These are phyloP conservation scores for Pedionomus torquatus DNA, from an alignment of 2,113 vertebrate genomes.

Conservation along the genomic window DNA sequence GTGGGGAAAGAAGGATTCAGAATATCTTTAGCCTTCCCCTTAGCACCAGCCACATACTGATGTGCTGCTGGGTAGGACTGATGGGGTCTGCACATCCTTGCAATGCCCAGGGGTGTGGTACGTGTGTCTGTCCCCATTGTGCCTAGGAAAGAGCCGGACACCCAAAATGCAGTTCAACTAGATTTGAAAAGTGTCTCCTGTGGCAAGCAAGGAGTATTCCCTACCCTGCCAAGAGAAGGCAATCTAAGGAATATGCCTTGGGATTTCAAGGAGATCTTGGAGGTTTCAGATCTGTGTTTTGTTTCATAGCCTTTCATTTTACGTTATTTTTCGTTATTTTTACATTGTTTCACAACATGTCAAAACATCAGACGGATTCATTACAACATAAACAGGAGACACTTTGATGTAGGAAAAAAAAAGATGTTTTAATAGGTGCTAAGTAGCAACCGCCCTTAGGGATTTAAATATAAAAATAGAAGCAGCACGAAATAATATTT, in stretches of 20 bases:
- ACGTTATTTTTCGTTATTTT: slow-evolving; percentile 23
- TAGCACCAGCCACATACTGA: neutral
- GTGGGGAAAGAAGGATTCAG: neutral
- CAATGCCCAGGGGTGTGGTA: rapidly evolving
- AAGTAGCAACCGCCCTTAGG: slow-evolving; percentile 50
- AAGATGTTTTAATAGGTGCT: slow-evolving; percentile 47
- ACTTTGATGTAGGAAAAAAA: slow-evolving; percentile 59
- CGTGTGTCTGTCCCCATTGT: rapidly evolving
- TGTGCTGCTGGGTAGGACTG: neutral
- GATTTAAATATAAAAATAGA: slow-evolving; percentile 59
- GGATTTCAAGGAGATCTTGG: neutral
- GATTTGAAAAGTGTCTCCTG: neutral
- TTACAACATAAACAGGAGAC: slow-evolving; percentile 44
- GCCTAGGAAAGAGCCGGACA: neutral
- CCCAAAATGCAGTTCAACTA: neutral
- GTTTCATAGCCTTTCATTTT: neutral
- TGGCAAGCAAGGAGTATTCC: neutral
- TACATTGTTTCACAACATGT: slow-evolving; percentile 45
- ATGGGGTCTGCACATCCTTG: neutral
- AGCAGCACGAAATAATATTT: slow-evolving; percentile 12
- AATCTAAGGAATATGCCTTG: neutral
- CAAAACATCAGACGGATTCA: slow-evolving; percentile 52
- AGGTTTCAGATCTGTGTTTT: neutral
- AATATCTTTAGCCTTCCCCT: neutral
- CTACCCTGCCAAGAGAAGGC: neutral